Evolutionary conservation across 2,797 vertebrate genomes (phyloP).

Genomic region (Oryzias dopingdopingensis): DNA sequence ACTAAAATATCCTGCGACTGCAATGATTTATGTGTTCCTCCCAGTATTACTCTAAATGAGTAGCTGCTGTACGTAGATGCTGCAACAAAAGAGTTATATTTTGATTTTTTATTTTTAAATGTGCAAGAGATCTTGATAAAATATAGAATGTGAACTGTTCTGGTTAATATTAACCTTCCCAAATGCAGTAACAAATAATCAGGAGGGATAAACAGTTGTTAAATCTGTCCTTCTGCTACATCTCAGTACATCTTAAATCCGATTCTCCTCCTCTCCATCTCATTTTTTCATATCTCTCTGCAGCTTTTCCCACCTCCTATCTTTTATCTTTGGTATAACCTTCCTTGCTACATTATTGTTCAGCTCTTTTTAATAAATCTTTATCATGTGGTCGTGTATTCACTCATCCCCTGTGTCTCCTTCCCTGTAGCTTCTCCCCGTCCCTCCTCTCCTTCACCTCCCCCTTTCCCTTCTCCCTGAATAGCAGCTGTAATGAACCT

Average conservation of each 20-base stretch:
- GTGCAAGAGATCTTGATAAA: neutral
- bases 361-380: constrained; percentile 57
- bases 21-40: neutral
- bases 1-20: too few relatives aligned
- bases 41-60: neutral
- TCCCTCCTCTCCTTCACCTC: constrained; percentile 45
- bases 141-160: constrained; percentile 7
- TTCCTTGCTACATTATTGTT: constrained; percentile 43
- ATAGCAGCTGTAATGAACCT: constrained; percentile 81
- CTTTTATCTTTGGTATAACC: constrained; percentile 32
- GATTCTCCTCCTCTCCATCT: constrained; percentile 14
- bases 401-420: constrained; percentile 50
- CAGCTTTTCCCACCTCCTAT: constrained; percentile 20
- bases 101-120: too few relatives aligned
- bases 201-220: constrained; percentile 22
- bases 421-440: constrained; percentile 42
- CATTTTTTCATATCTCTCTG: constrained; percentile 18
- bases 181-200: constrained; percentile 21
- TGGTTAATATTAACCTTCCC: constrained; percentile 8
- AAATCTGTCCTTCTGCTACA: constrained; percentile 11
- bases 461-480: constrained; percentile 34
- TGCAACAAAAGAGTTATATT: too few relatives aligned
- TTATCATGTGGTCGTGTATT: constrained; percentile 33
- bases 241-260: constrained; percentile 12
- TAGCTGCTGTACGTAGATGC: too few relatives aligned